A percentile compares a stretch with the other conserved stretches of the same genome.
Evolutionary conservation across 1,140 invertebrate species (phyloP).

Genomic region (Heliconius hewitsoni): DNA sequence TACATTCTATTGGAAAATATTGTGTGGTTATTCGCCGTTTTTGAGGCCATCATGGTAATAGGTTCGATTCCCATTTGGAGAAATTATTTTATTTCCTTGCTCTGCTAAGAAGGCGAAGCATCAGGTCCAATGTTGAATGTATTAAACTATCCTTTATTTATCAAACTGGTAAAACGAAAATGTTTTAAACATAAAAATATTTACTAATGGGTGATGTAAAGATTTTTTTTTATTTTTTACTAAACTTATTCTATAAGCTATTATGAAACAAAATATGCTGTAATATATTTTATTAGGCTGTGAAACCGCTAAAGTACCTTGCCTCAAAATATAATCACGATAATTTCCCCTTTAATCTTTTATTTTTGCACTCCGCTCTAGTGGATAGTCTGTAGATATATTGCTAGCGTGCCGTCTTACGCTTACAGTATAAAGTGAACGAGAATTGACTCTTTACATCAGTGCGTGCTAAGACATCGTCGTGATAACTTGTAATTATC

Average conservation of each 20-base stretch:
- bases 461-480: not conserved
- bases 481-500: conserved; percentile 7
- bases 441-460: not conserved
- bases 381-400: not conserved
- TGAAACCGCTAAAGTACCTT: not conserved
- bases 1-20: too few relatives aligned
- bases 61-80: too few relatives aligned
- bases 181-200: too few relatives aligned
- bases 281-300: not conserved
- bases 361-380: conserved; percentile 8
- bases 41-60: too few relatives aligned
- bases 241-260: not conserved
- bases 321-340: not conserved
- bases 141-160: too few relatives aligned
- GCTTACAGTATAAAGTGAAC: conserved; percentile 1
- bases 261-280: not conserved
- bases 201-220: too few relatives aligned
- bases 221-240: too few relatives aligned
- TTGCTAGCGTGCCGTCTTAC: conserved; percentile 2
- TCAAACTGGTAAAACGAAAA: too few relatives aligned
- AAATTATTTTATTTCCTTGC: not conserved
- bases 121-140: not conserved
- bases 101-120: too few relatives aligned
- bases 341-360: not conserved
- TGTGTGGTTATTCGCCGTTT: too few relatives aligned